Conservation (phyloP, 2,113 vertebrate genomes). For the Hippocampus mohnikei region DNA sequence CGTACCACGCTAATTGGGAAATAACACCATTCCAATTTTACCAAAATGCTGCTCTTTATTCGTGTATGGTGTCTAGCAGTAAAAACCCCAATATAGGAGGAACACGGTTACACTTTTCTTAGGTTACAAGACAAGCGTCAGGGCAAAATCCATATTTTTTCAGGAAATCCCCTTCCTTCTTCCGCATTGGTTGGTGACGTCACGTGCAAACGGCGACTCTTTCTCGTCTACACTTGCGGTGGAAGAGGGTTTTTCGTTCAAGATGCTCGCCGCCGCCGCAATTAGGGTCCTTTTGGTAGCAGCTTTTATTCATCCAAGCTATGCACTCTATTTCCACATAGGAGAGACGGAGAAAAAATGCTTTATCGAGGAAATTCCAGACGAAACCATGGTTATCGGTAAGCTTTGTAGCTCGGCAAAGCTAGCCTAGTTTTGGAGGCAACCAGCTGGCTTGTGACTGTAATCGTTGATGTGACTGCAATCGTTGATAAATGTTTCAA, state of each 20-base stretch:
- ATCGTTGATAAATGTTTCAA: background rate
- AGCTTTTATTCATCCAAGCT: slow-evolving; percentile 49
- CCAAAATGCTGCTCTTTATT: background rate
- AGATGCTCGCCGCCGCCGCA: slow-evolving; percentile 40
- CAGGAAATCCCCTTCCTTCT: slow-evolving; percentile 64
- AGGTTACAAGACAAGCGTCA: background rate
- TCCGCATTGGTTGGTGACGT: slow-evolving; percentile 53
- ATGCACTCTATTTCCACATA: slow-evolving; percentile 85
- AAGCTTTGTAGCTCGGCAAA: slow-evolving; percentile 10
- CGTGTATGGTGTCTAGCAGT: background rate
- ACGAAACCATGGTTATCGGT: slow-evolving; percentile 85
- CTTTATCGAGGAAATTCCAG: slow-evolving; percentile 91
- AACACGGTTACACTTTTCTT: too few relatives aligned
- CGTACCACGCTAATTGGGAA: background rate
- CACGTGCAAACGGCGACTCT: background rate
- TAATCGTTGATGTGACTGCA: background rate
- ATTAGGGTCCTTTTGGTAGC: slow-evolving; percentile 29
- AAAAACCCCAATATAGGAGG: background rate
- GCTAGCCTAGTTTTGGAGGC: slow-evolving; percentile 23
- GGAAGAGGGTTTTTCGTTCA: slow-evolving; percentile 32
- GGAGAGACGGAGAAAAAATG: slow-evolving; percentile 92
- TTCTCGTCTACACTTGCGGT: background rate
- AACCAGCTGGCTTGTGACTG: slow-evolving; percentile 27
- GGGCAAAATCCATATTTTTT: background rate
- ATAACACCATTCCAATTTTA: background rate